Conservation (phyloP, 2,797 vertebrate genomes). For the Crypturellus tataupa region DNA sequence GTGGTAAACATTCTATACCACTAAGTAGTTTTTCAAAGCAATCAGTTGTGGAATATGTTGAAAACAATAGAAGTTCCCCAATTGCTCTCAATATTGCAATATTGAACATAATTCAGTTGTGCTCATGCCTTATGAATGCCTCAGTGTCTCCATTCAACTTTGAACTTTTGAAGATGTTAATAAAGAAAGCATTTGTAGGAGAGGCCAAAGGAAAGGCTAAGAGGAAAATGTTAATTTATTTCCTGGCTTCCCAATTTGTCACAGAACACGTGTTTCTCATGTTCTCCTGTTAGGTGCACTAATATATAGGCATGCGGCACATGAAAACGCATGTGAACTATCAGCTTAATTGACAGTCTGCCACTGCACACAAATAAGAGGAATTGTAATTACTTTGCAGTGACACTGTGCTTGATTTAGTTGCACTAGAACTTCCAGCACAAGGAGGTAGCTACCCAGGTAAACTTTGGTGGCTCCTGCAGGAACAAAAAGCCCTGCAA, state of each 20-base stretch:
- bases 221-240: not conserved
- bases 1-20: constrained; percentile 64
- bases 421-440: not conserved
- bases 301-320: not conserved
- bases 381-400: not conserved
- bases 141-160: constrained; percentile 65
- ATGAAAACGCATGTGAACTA: not conserved
- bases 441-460: not conserved
- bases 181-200: not conserved
- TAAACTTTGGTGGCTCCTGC: fast-evolving
- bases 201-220: not conserved
- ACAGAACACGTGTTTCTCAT: not conserved
- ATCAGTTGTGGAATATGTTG: constrained; percentile 73
- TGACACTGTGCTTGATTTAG: fast-evolving
- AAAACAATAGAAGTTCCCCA: constrained; percentile 66
- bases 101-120: constrained; percentile 57
- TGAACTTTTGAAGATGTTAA: constrained; percentile 64
- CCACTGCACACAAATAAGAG: not conserved
- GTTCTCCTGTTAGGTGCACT: not conserved
- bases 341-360: not conserved
- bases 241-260: not conserved
- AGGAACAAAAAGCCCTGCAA: not conserved
- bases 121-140: constrained; percentile 61
- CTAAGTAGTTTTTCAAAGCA: constrained; percentile 78
- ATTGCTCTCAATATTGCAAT: constrained; percentile 43